Evolutionary conservation across 2,113 vertebrate genomes (phyloP), one percentile per base, ranked within the genome.

Genomic region (Australoheros scitulus): DNA sequence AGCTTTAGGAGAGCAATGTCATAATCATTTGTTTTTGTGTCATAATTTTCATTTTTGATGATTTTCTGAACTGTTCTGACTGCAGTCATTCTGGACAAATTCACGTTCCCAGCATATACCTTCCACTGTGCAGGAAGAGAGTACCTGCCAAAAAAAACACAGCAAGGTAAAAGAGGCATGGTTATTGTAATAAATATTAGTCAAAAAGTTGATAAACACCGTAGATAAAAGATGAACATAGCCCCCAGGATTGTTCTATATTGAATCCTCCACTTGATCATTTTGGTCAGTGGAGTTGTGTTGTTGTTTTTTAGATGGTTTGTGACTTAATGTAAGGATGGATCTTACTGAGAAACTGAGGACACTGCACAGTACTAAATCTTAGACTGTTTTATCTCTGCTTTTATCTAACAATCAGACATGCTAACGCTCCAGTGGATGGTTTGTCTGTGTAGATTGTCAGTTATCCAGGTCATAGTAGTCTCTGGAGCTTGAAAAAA

Each of bases 1-100:
- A 96, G 94, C 84, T 92, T 95, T 74, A 96, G 87, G 9, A 96
- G 88, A n/a, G 95, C 94, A 1, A 96, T 76, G 65, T 96, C 95
- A 26, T 95, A 85, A 43, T 92, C 50, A 29, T 83, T 85, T 0
- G 81, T 93, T 0, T 7, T 0, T 0, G 6, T 0, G 61, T 95
- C 2, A 36, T 60, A 96, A 1, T 79, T 9, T 17, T 87, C 7
- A 55, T 96, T 93, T n/a, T 1, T 70, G 61, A 95, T 87, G 76
- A 96, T 92, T 65, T 24, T 84, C 0, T 8, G 1, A 4, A 96
- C 92, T 7, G 3, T 3, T 17, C 43, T 86, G 20, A 85, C 85
- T 1, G 0, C 1, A 0, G 0, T 0, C 92, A 93, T 91, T 11
- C 7, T 6, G 0, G 0, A 0, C 63, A 89, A 82, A 20, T 58